Percentiles rank a stretch among this genome's conserved stretches.
Evolutionary conservation across 30 jellyfish, hydroid and myxozoan species (phyloP).

Genomic region (Turritopsis rubra): DNA sequence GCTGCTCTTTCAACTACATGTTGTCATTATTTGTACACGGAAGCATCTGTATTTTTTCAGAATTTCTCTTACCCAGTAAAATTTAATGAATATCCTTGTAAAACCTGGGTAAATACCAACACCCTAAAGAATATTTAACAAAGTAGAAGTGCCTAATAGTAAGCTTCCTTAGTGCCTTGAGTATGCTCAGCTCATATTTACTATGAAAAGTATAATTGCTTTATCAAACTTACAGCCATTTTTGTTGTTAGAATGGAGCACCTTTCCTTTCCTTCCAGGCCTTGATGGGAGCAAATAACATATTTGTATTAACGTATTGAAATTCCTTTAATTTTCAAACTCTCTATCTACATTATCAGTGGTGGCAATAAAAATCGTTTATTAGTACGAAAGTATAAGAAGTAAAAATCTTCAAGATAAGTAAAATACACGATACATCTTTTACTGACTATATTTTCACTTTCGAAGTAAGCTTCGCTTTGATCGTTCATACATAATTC

Average conservation of each 20-base stretch:
- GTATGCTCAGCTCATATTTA: background rate
- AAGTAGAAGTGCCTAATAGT: background rate
- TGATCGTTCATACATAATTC: constrained; percentile 1
- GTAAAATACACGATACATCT: background rate
- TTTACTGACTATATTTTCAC: background rate
- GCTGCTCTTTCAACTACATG: background rate
- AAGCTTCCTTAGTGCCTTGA: background rate
- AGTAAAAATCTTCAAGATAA: background rate
- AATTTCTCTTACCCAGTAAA: background rate
- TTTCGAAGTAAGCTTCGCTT: constrained; percentile 1
- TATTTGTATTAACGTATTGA: background rate
- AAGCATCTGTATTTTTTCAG: background rate
- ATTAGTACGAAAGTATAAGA: background rate
- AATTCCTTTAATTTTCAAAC: background rate
- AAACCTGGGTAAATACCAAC: background rate
- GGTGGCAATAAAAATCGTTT: background rate
- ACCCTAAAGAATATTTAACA: background rate
- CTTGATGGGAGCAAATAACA: background rate
- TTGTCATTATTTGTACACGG: background rate
- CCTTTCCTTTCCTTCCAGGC: background rate
- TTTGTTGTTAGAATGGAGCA: background rate
- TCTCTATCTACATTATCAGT: background rate
- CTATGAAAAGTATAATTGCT: too few species aligned
- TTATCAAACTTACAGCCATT: too few species aligned
- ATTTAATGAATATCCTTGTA: background rate